Evolutionary conservation across 2,797 vertebrate genomes (phyloP), one percentile per base, ranked within the genome.

Genomic region (Erpetoichthys calabaricus): DNA sequence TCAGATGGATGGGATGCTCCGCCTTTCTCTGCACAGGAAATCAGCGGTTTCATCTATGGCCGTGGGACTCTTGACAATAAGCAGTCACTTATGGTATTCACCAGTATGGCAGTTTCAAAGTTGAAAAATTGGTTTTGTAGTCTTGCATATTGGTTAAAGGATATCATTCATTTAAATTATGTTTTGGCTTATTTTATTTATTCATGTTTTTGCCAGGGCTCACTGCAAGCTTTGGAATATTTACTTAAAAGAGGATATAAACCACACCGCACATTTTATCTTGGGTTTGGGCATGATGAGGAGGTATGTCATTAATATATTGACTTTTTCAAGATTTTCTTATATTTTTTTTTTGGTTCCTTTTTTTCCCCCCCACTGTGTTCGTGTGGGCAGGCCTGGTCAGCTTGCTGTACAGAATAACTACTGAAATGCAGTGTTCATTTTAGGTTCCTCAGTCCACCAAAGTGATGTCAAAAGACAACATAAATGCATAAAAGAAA

Each of bases 51-150:
- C 73, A 91, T 99, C 75, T 87, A 97, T 0, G 92, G 94, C 8
- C 84, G 92, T 75, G 96, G 95, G 66, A 79, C 94, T 0, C 75
- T 98, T 53, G 94, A 99, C 61, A 80, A 98, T 83, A 98, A 99
- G 72, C 75, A 88, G 68, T 68, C 81, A 58, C 60, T 89, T 57
- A 86, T 97, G 85, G 95, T 98, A 72, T 4, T 4, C 9, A 45
- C 42, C 5, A 42, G 44, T 5, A 3, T 44, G 2, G 43, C 51
- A 52, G 2, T 25, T 52, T 49, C 47, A 49, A 49, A 7, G 5
- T 49, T 49, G 49, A 49, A 49, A 49, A 47, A 9, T 4, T n/a
- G 42, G 75, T 71, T 8, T 0, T 10, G 60, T 25, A 51, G 10
- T 42, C 41, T 42, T 25, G 58, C 3, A 57, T 3, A 45, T 45